Conservation (phyloP, 2,113 vertebrate genomes). For the Phrynocephalus versicolor region DNA sequence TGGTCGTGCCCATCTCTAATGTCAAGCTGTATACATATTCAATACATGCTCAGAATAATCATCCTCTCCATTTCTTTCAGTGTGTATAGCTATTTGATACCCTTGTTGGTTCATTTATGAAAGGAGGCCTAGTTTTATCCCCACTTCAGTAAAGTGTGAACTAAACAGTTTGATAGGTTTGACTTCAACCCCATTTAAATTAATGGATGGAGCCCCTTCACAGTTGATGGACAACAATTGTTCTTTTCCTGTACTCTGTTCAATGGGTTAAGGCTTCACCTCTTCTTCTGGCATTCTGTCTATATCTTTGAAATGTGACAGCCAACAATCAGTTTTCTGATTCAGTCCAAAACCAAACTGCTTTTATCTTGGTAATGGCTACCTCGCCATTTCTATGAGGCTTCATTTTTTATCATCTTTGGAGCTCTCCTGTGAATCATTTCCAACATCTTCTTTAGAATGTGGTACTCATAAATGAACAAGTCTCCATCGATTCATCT, state of each 20-base stretch:
- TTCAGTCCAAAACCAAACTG: background rate
- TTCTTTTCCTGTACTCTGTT: background rate
- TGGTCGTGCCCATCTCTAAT: no score
- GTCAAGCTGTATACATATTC: background rate
- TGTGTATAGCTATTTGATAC: background rate
- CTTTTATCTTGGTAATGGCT: background rate
- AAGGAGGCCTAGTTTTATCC: background rate
- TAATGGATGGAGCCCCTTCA: background rate
- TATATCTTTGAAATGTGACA: background rate
- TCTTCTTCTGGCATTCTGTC: background rate
- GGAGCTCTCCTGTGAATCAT: background rate
- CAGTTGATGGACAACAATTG: background rate
- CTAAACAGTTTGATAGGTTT: background rate
- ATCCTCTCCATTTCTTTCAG: background rate
- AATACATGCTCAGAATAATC: background rate
- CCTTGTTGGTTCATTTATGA: background rate
- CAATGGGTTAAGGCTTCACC: background rate
- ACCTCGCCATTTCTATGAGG: background rate
- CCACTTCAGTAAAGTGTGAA: background rate
- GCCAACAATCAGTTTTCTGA: background rate
- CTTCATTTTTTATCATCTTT: background rate
- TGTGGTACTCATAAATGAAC: background rate
- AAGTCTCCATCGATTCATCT: background rate
- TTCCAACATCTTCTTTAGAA: background rate
- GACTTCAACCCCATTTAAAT: background rate